Conservation (phyloP, 2,888 invertebrate genomes). For the Hanleya hanleyi region DNA sequence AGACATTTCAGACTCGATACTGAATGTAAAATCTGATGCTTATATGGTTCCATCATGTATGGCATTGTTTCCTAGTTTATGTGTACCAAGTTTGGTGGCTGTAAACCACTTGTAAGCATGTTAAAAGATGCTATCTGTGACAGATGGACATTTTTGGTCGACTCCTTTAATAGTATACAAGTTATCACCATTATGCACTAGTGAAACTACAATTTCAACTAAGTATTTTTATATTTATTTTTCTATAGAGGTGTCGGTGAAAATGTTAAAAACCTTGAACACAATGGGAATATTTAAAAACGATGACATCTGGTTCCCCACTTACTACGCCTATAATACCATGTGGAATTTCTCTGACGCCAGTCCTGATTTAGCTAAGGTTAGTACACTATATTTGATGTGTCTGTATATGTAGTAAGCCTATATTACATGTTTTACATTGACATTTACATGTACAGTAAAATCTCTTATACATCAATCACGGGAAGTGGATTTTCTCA, state of each 20-base stretch:
- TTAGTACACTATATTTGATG: conserved; percentile 29
- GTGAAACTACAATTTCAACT: not conserved
- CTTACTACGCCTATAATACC: conserved; percentile 67
- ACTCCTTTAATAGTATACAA: not conserved
- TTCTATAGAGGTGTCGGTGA: conserved; percentile 58
- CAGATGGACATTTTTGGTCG: not conserved
- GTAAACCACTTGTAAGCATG: too few relatives aligned
- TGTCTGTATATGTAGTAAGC: too few relatives aligned
- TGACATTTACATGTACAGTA: too few relatives aligned
- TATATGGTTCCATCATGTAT: too few relatives aligned
- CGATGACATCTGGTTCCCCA: conserved; percentile 70
- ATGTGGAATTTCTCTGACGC: conserved; percentile 70
- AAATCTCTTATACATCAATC: too few relatives aligned
- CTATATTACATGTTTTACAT: too few relatives aligned
- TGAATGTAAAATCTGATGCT: too few relatives aligned
- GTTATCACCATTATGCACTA: not conserved
- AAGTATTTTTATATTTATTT: not conserved
- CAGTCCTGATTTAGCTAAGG: conserved; percentile 60
- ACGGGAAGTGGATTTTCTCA: too few relatives aligned
- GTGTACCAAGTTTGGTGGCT: too few relatives aligned
- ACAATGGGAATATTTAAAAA: conserved; percentile 69
- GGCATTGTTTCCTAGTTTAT: too few relatives aligned
- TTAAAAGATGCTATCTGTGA: too few relatives aligned
- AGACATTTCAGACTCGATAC: too few relatives aligned
- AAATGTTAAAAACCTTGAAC: conserved; percentile 65